Conservation (phyloP, 2,888 invertebrate species). For the Drosophila borealis region DNA sequence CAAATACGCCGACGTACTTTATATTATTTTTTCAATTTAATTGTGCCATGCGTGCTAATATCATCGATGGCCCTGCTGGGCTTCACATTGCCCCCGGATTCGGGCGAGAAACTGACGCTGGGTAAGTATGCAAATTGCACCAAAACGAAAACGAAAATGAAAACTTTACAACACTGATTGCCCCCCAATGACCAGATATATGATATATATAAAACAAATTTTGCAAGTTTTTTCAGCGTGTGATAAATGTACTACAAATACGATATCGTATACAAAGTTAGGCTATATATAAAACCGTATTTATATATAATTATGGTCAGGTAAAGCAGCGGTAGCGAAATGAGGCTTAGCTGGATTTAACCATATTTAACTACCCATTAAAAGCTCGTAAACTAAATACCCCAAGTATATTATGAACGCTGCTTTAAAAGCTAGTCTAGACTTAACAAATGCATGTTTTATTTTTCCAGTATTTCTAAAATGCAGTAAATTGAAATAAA, state of each 20-base stretch:
- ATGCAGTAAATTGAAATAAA: constrained; percentile 31
- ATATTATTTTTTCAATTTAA: constrained; percentile 99
- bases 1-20: constrained; percentile 97
- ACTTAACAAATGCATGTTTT: constrained; percentile 69
- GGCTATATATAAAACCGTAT: constrained; percentile 21
- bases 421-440: constrained; percentile 63
- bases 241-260: constrained; percentile 22
- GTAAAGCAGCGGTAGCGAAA: constrained; percentile 83
- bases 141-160: background rate
- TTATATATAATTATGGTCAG: constrained; percentile 35
- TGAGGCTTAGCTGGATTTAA: constrained; percentile 83
- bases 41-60: constrained; percentile 99
- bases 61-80: constrained; percentile 99
- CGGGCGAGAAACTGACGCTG: constrained; percentile 85
- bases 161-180: constrained; percentile 36
- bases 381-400: constrained; percentile 34
- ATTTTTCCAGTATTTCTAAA: constrained; percentile 54
- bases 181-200: constrained; percentile 29
- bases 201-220: constrained; percentile 37
- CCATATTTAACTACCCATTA: constrained; percentile 33
- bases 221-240: constrained; percentile 64
- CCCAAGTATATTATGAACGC: constrained; percentile 48
- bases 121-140: constrained; percentile 80
- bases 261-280: constrained; percentile 26
- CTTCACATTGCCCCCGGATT: constrained; percentile 98